Base-by-base conservation (phyloP, 2,797 vertebrate species). In the Otolemur crassicaudatus region DNA sequence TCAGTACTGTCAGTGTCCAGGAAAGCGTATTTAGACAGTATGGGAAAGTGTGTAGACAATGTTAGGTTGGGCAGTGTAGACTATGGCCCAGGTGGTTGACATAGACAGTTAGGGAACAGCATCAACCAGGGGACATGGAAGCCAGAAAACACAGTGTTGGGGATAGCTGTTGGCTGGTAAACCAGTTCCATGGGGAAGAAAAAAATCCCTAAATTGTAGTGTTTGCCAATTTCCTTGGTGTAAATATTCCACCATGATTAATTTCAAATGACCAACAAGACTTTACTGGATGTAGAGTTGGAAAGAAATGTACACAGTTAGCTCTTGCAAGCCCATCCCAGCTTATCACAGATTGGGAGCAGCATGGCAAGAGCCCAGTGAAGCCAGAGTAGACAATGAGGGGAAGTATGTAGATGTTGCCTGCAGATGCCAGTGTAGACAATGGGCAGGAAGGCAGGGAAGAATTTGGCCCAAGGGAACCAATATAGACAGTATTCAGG, bases 51-150 rank as follows among this genome's bases (percentile, higher is more conserved):
- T 29, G n/a, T 1, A 6, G 65, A 76, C 20, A 5, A 1, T 1
- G 40, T 5, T 49, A 60, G 20, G 40, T 2, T 2, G 9, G 88
- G 12, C 31, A 20, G 34, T 13, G 16, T 1, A 16, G 22, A 63
- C 29, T 1, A 16, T 9, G 29, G 60, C 17, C 65, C 46, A 31
- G 53, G 11, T 0, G 16, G 31, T 0, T 10, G 49, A 46, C 13
- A 3, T 0, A 8, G 34, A 60, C 0, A 7, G 76, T 17, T 31
- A 73, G 37, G 70, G 56, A 34, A n/a, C 27, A 19, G 3, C 1
- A 3, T 56, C 60, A 25, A 1, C 22, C 1, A 3, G 58, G n/a
- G 31, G 12, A 40, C 22, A 1, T 6, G 16, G 29, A 29, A 61
- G 34, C 19, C 60, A 37, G 56, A 73, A 73, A 40, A 46, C 82